Percentiles rank a stretch among this genome's conserved stretches.
Evolutionary conservation across 2,113 vertebrate genomes (phyloP).

Genomic region (Capreolus pygargus): DNA sequence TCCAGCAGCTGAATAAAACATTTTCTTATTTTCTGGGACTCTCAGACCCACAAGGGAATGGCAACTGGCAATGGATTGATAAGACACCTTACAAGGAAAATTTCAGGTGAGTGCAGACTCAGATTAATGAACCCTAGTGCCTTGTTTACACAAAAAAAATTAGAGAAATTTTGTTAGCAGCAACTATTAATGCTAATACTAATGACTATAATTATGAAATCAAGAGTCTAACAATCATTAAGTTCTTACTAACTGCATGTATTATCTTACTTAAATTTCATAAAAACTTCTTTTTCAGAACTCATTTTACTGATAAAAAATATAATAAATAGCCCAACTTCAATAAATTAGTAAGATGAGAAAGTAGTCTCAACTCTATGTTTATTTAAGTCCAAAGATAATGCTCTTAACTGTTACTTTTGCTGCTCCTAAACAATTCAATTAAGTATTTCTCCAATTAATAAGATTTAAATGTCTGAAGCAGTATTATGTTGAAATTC

Average conservation of each 20-base stretch:
- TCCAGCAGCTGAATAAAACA: neutral
- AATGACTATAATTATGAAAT: neutral
- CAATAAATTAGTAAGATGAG: neutral
- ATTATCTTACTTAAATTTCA: neutral
- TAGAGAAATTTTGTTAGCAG: neutral
- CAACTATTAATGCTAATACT: neutral
- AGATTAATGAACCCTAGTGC: neutral
- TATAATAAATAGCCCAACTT: neutral
- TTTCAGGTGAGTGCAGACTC: conserved; percentile 51
- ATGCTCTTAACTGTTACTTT: neutral
- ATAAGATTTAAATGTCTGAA: neutral
- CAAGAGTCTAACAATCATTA: neutral
- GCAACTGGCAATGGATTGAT: conserved; percentile 72
- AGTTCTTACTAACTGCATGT: neutral
- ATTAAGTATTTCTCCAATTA: neutral
- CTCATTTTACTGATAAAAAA: neutral
- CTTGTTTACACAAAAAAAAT: neutral
- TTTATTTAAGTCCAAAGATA: neutral
- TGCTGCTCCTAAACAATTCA: neutral
- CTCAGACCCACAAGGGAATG: neutral
- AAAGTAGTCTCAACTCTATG: neutral
- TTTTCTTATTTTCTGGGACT: conserved; percentile 61
- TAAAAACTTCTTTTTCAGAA: neutral
- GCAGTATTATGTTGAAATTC: neutral
- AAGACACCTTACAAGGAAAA: conserved; percentile 12